A percentile compares a stretch with the other conserved stretches of the same genome.
Conservation (phyloP, 1,140 invertebrate genomes). For the Carposina sasakii region DNA sequence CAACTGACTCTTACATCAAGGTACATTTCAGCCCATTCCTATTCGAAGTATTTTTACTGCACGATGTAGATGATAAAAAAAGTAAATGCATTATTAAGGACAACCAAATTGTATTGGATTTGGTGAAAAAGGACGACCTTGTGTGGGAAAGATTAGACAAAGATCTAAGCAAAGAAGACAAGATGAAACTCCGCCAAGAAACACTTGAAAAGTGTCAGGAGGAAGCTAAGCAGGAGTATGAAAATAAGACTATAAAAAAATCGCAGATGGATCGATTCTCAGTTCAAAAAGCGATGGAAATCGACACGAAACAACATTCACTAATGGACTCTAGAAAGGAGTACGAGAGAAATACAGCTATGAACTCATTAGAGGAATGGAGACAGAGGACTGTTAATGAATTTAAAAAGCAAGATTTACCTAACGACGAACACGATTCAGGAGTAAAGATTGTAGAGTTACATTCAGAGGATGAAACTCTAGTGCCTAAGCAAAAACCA, state of each 20-base stretch:
- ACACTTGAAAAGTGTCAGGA: constrained; percentile 73
- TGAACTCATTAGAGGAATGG: constrained; percentile 80
- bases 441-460: background rate
- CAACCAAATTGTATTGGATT: constrained; percentile 74
- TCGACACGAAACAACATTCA: constrained; percentile 70
- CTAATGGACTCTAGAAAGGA: constrained; percentile 75
- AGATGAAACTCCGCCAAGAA: constrained; percentile 67
- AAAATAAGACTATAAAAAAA: constrained; percentile 67
- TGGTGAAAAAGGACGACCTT: constrained; percentile 71
- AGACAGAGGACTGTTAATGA: constrained; percentile 46
- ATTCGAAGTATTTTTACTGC: constrained; percentile 77
- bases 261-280: constrained; percentile 69
- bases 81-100: constrained; percentile 75
- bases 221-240: constrained; percentile 67
- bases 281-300: constrained; percentile 75
- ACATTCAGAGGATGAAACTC: constrained; percentile 3
- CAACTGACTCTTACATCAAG: constrained; percentile 78
- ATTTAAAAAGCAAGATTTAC: too few relatives aligned
- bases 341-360: constrained; percentile 74
- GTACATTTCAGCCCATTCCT: constrained; percentile 78
- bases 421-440: background rate
- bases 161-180: constrained; percentile 69
- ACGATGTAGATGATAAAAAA: constrained; percentile 71
- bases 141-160: constrained; percentile 76
- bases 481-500: constrained; percentile 15